These are phyloP conservation scores for Drosophila neoperkinsi DNA, from an alignment of 2,888 invertebrate species.

Conservation along the genomic window DNA sequence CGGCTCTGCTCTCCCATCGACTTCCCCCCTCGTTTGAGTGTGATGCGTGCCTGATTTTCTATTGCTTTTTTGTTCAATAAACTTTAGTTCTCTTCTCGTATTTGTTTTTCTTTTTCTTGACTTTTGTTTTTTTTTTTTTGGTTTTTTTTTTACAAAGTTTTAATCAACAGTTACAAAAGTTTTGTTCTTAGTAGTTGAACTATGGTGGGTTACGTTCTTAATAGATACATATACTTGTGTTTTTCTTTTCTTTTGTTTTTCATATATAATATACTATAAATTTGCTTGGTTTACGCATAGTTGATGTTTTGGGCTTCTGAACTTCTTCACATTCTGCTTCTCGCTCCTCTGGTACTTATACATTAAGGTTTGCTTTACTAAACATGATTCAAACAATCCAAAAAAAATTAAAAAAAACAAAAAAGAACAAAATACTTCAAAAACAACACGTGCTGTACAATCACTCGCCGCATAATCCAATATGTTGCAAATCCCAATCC, in stretches of 20 bases:
- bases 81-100: constrained; percentile 32
- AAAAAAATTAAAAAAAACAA: constrained; percentile 17
- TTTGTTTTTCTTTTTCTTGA: constrained; percentile 23
- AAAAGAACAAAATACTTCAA: constrained; percentile 2
- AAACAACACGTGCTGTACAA: constrained; percentile 61
- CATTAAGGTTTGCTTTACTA: constrained; percentile 26
- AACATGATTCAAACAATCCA: constrained; percentile 32
- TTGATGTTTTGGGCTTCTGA: constrained; percentile 43
- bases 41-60: constrained; percentile 27
- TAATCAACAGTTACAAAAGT: constrained; percentile 71
- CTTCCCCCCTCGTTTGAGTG: constrained; percentile 21
- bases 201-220: constrained; percentile 80
- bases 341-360: constrained; percentile 30
- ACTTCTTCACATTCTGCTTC: constrained; percentile 10
- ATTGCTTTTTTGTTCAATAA: constrained; percentile 40
- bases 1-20: constrained; percentile 26
- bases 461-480: constrained; percentile 33
- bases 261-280: constrained; percentile 47
- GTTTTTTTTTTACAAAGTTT: constrained; percentile 43
- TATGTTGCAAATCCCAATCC: constrained; percentile 2
- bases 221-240: constrained; percentile 59
- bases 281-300: constrained; percentile 40
- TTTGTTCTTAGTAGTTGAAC: constrained; percentile 77
- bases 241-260: constrained; percentile 20
- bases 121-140: constrained; percentile 9